These are phyloP conservation scores for Mystacornis crossleyi DNA, from an alignment of 2,113 vertebrate species.

Conservation along the genomic window DNA sequence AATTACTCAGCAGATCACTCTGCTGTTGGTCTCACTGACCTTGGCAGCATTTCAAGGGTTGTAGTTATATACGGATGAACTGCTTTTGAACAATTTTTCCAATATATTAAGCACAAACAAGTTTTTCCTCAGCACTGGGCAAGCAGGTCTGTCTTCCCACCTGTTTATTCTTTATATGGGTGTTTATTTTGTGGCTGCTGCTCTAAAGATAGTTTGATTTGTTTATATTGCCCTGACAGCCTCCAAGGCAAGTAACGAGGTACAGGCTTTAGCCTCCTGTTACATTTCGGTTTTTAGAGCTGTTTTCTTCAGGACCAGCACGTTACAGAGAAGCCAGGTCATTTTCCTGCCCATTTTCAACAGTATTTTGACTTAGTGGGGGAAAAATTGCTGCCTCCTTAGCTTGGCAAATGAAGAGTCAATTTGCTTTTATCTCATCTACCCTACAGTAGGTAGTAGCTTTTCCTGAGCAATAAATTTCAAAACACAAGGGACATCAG, in stretches of 20 bases:
- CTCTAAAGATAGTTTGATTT: constrained; percentile 33
- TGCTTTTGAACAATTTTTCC: constrained; percentile 52
- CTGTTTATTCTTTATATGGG: constrained; percentile 27
- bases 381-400: not conserved
- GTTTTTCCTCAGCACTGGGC: constrained; percentile 7
- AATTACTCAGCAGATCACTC: constrained; percentile 44
- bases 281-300: not conserved
- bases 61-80: constrained; percentile 1
- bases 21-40: constrained; percentile 6
- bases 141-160: constrained; percentile 21
- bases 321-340: not conserved
- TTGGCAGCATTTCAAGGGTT: constrained; percentile 9
- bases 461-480: not conserved
- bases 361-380: not conserved
- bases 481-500: not conserved
- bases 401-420: not conserved
- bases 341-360: not conserved
- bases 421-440: not conserved
- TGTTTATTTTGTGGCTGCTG: constrained; percentile 16
- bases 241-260: not conserved
- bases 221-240: constrained; percentile 24
- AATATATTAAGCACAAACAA: constrained; percentile 38
- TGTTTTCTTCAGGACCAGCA: not conserved
- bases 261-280: not conserved
- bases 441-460: not conserved